Conservation (phyloP, 1,140 invertebrate genomes). For the Dreissena rostriformis region DNA sequence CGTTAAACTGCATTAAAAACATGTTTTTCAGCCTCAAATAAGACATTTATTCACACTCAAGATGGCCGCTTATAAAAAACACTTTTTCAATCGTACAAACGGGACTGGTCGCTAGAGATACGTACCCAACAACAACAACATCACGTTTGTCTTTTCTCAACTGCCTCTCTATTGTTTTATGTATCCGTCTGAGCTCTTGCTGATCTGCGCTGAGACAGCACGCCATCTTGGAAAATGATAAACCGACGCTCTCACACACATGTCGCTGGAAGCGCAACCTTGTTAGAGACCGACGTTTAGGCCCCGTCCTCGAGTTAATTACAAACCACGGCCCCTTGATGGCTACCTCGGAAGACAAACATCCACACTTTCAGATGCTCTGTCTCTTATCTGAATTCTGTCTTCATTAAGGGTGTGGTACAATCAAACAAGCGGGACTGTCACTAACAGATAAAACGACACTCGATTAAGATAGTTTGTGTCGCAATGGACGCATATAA, state of each 20-base stretch:
- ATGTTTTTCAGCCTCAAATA: too few relatives aligned
- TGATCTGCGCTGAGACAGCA: conserved; percentile 99
- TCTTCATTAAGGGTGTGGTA: conserved; percentile 8
- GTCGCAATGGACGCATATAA: too few relatives aligned
- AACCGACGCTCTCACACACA: conserved; percentile 17
- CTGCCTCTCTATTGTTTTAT: conserved; percentile 99
- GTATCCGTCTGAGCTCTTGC: conserved; percentile 99
- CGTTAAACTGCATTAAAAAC: too few relatives aligned
- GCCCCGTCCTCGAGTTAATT: not conserved
- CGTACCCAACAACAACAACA: conserved; percentile 97
- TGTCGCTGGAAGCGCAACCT: not conserved
- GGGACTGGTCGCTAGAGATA: conserved; percentile 62
- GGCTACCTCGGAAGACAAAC: not conserved
- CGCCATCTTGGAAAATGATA: conserved; percentile 89
- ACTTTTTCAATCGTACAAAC: too few relatives aligned
- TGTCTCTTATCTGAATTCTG: not conserved
- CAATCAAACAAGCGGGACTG: not conserved
- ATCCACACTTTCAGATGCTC: not conserved
- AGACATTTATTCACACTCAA: conserved; percentile 66
- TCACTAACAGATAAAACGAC: not conserved
- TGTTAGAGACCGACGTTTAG: not conserved
- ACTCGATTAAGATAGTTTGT: not conserved
- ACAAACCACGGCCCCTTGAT: not conserved
- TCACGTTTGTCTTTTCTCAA: conserved; percentile 99
- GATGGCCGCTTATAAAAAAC: conserved; percentile 55